Conservation (phyloP, 2,888 invertebrate species). For the Pheosia tremula region DNA sequence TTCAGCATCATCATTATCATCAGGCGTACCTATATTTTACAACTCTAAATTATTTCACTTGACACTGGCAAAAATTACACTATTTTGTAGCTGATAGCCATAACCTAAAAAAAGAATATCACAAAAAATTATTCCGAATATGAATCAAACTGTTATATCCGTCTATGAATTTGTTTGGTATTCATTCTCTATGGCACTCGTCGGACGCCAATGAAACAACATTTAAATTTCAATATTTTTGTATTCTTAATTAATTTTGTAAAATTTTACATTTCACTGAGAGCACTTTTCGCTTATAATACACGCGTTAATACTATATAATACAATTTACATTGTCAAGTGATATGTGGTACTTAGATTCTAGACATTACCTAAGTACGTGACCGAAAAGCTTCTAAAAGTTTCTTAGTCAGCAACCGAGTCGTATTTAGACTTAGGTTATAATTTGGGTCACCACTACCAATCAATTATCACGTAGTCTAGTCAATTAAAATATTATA, state of each 20-base stretch:
- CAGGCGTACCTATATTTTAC: too few species aligned
- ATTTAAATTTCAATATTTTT: slow-evolving; percentile 51
- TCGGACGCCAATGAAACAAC: slow-evolving; percentile 6
- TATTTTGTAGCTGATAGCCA: too few species aligned
- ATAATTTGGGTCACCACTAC: slow-evolving; percentile 21
- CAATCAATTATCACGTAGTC: slow-evolving; percentile 1
- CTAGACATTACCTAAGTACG: slow-evolving; percentile 9
- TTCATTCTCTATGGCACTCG: too few species aligned
- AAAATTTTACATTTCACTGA: slow-evolving; percentile 62
- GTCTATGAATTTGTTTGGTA: neutral
- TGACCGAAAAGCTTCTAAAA: neutral
- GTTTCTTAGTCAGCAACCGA: neutral
- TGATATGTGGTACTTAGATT: slow-evolving; percentile 66
- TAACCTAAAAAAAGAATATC: too few species aligned
- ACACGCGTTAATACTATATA: slow-evolving; percentile 71
- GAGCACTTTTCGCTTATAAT: slow-evolving; percentile 63
- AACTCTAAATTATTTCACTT: too few species aligned
- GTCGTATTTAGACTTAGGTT: slow-evolving; percentile 8
- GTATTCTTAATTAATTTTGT: slow-evolving; percentile 49
- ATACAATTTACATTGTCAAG: slow-evolving; percentile 80
- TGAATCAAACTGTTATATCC: too few species aligned
- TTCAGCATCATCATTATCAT: too few species aligned
- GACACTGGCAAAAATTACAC: too few species aligned
- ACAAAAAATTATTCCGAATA: too few species aligned
- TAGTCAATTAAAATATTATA: too few species aligned